phyloP scores from a whole-genome alignment of 2,888 invertebrate species.

The Ormyrus rosae region DNA sequence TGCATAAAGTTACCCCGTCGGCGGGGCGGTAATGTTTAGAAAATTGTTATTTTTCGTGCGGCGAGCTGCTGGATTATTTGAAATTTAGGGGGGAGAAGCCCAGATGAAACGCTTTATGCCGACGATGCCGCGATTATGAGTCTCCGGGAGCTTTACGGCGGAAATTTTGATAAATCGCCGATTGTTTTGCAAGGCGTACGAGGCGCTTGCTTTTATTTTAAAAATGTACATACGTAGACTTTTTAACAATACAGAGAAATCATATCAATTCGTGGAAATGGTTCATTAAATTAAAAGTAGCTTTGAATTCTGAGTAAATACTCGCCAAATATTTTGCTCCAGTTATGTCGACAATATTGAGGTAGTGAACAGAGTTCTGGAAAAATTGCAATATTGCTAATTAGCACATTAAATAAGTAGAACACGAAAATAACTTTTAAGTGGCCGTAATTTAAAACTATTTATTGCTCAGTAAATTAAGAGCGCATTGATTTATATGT shows the following conservation, averaged over 20 bases:
- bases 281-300: constrained; percentile 25
- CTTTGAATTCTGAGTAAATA: constrained; percentile 8
- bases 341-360: background rate
- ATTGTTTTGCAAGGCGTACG: no score
- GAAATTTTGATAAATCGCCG: no score
- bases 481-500: no score
- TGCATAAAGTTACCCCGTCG: constrained; percentile 1
- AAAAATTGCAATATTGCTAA: constrained; percentile 13
- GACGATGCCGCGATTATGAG: background rate
- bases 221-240: no score
- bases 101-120: background rate
- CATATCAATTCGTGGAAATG: background rate
- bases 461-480: background rate
- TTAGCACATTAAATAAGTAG: background rate
- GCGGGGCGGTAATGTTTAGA: background rate
- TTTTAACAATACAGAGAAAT: no score
- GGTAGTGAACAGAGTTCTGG: background rate
- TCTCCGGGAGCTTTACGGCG: no score
- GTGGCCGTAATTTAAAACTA: background rate
- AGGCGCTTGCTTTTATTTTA: no score
- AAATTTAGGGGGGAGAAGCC: constrained; percentile 7
- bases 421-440: constrained; percentile 1
- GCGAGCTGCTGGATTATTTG: background rate
- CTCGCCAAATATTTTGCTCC: constrained; percentile 7
- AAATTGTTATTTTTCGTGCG: constrained; percentile 15